Evolutionary conservation across 2,113 vertebrate species (phyloP), one percentile per base, ranked within the genome.

Genomic region (Ageneiosus marmoratus): DNA sequence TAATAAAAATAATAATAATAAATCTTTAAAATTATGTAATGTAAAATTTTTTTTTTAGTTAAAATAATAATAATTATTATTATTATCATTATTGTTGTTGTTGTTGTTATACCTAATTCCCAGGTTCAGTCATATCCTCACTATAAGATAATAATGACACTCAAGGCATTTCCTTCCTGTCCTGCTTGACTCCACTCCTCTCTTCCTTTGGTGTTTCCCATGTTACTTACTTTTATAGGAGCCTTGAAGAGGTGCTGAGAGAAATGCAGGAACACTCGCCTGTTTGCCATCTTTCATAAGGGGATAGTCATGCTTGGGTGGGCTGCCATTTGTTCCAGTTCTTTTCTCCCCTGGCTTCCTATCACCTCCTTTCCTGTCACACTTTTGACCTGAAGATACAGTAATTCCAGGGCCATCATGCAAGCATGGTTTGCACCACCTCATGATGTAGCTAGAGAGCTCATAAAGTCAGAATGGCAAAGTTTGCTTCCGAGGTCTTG

Each of bases 211-310:
- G 48, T 34, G 37, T 60, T 70, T 74, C 74, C 53, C 24, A 32
- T 34, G 16, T 41, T 81, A 48, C 72, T 13, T 56, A 4, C 78
- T 58, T 62, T 74, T 48, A 11, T 29, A 48, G 29, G 62, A 65
- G 69, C 72, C 83, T 79, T 77, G 60, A 80, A 85, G 77, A 89
- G 79, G 79, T 84, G 69, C 50, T 77, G 86, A 89, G 50, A 83
- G 86, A 83, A 86, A 79, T 32, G 72, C 51, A 32, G 37, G 58
- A 84, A 73, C 62, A 27, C 76, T 81, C 48, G 24, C 72, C 55
- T 70, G 48, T 62, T 56, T 74, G 58, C 62, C 53, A 32, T 80
- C 55, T 79, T 83, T 83, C 83, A 60, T 51, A 62, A 77, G 53
- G 44, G 50, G 51, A 86, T 63, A 79, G 83, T 62, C 58, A 82